Percentiles rank a stretch among this genome's conserved stretches.
These are phyloP conservation scores for Lacerta viridis DNA, from an alignment of 2,797 vertebrate genomes.

Conservation along the genomic window DNA sequence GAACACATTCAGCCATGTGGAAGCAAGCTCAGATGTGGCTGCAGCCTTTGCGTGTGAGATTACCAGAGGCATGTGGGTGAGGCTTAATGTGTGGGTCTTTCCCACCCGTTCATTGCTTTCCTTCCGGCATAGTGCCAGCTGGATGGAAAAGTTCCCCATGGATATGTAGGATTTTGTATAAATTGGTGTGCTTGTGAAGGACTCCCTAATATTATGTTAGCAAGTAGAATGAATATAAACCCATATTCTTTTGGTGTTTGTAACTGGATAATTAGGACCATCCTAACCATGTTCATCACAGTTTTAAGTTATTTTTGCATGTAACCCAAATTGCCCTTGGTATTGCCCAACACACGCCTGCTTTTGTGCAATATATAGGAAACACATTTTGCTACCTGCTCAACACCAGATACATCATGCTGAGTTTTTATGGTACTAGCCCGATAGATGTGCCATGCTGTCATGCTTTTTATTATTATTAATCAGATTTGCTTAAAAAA, in stretches of 20 bases:
- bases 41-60: background rate
- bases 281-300: background rate
- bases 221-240: background rate
- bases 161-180: background rate
- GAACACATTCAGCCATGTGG: background rate
- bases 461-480: background rate
- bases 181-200: background rate
- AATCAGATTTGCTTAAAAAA: background rate
- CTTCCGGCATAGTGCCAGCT: background rate
- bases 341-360: background rate
- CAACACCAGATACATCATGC: background rate
- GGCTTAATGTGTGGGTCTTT: background rate
- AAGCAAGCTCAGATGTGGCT: background rate
- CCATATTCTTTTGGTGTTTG: background rate
- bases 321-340: background rate
- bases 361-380: background rate
- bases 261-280: background rate
- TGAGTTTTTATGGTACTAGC: background rate
- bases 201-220: background rate
- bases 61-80: no score
- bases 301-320: background rate
- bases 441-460: background rate
- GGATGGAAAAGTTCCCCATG: background rate
- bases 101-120: background rate
- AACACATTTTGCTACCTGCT: background rate